Conservation (phyloP, 2,113 vertebrate genomes). For the Electrona antarctica region DNA sequence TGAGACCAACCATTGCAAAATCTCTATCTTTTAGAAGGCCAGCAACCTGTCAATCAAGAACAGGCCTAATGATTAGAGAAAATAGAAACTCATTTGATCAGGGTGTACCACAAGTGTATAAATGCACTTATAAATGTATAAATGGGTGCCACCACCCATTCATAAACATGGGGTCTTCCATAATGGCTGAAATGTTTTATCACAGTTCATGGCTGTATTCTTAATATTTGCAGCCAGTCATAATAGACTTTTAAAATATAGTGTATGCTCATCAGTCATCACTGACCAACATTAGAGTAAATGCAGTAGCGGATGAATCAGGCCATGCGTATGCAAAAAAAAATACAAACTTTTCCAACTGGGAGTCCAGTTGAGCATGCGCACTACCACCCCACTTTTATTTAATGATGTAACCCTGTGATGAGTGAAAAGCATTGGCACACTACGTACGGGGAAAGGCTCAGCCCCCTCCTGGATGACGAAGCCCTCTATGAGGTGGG, state of each 20-base stretch:
- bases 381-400: background rate
- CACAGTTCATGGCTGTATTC: no score
- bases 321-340: background rate
- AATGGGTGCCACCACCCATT: no score
- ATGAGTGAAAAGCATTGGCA: background rate
- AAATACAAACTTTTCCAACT: background rate
- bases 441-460: constrained; percentile 90
- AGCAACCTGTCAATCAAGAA: constrained; percentile 72
- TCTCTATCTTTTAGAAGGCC: constrained; percentile 80
- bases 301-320: no score
- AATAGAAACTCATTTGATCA: background rate
- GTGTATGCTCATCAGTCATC: no score
- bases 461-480: constrained; percentile 99
- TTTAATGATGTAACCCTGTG: background rate
- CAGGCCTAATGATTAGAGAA: constrained; percentile 1
- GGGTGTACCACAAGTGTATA: no score
- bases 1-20: constrained; percentile 68
- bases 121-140: no score
- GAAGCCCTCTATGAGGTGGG: constrained; percentile 97
- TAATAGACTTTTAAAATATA: no score
- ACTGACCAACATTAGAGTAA: no score
- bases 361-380: no score
- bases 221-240: no score
- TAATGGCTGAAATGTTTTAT: no score
- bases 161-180: no score